Percentiles rank a stretch among this genome's conserved stretches.
Conservation (phyloP, 2,797 vertebrate species). For the Delichon dasypus region DNA sequence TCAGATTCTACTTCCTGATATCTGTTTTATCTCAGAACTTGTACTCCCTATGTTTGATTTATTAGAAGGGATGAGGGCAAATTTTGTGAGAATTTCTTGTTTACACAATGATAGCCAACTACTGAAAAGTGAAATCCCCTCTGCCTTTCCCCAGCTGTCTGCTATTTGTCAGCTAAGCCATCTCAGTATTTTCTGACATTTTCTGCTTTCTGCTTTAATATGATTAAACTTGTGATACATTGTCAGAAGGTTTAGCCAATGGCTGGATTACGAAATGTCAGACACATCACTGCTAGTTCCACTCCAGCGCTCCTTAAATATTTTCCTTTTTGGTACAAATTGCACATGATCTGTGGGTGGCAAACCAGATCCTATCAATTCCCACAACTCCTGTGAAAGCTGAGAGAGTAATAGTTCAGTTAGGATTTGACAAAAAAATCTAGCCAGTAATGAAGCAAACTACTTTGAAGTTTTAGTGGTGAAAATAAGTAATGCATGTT, state of each 20-base stretch:
- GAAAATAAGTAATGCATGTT: neutral
- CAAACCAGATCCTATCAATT: neutral
- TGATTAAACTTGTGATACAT: constrained; percentile 16
- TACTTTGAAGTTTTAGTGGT: neutral
- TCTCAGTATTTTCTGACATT: neutral
- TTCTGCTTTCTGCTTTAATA: constrained; percentile 12
- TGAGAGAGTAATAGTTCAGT: neutral
- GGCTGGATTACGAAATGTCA: constrained; percentile 37
- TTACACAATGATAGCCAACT: neutral
- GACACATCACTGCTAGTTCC: neutral
- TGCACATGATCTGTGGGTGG: neutral
- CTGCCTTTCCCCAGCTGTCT: neutral
- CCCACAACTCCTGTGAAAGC: neutral
- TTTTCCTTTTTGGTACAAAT: constrained; percentile 24
- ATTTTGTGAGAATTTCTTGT: neutral
- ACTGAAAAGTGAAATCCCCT: neutral
- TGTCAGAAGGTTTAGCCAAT: constrained; percentile 41
- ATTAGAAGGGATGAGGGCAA: neutral
- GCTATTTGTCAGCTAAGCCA: neutral
- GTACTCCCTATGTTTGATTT: neutral
- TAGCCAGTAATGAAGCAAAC: neutral
- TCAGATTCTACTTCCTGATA: neutral
- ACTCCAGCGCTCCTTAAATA: neutral
- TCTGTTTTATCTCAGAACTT: neutral
- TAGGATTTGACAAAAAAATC: neutral